Conservation (phyloP, 2,888 invertebrate species). For the Pseudococcus longispinus region DNA sequence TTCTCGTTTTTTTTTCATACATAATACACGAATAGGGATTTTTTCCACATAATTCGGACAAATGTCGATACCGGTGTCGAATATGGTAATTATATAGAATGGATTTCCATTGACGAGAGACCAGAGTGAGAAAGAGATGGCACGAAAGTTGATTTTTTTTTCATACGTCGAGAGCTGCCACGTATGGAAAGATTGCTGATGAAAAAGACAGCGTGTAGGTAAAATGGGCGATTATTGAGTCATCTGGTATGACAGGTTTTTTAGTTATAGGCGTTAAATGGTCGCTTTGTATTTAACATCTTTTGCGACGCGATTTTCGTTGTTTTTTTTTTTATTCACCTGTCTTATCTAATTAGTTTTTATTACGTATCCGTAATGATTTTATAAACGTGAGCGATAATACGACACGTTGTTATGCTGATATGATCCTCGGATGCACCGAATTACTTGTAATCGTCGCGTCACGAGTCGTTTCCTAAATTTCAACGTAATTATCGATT, state of each 20-base stretch:
- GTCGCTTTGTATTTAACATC: slow-evolving; percentile 26
- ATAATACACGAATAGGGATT: neutral
- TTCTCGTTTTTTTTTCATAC: neutral
- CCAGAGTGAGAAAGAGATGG: neutral
- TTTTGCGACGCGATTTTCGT: neutral
- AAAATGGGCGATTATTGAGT: neutral
- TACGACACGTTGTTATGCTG: neutral
- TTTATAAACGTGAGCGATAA: neutral
- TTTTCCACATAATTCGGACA: slow-evolving; percentile 2
- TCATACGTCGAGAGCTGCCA: neutral
- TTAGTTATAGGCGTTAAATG: slow-evolving; percentile 31
- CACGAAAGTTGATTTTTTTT: neutral
- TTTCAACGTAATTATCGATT: neutral
- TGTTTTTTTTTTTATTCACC: neutral
- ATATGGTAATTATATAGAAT: neutral
- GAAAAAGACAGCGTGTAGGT: neutral
- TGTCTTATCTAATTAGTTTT: slow-evolving; percentile 25
- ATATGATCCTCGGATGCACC: neutral
- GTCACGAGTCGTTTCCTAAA: neutral
- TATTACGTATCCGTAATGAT: neutral
- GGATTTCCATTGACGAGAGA: neutral
- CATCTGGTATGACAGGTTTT: slow-evolving; percentile 13
- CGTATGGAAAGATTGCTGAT: neutral
- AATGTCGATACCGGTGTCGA: neutral
- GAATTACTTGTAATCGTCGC: neutral